phyloP scores from a whole-genome alignment of 2,797 vertebrate species.

The Acrossocheilus fasciatus region DNA sequence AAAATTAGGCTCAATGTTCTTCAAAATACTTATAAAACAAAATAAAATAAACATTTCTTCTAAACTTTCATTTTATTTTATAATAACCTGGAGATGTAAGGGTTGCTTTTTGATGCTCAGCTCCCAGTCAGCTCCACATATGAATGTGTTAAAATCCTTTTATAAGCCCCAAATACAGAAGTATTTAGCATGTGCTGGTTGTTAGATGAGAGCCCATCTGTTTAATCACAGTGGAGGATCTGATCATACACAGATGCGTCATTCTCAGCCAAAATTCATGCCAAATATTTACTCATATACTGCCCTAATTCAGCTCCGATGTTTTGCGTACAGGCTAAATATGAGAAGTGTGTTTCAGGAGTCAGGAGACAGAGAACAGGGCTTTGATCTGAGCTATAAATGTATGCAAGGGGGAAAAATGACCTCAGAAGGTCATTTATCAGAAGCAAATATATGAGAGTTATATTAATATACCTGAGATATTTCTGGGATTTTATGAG shows the following conservation, averaged over 20 bases:
- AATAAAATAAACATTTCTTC: too few relatives aligned
- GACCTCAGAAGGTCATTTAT: constrained; percentile 52
- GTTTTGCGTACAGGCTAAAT: neutral
- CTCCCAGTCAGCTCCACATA: neutral
- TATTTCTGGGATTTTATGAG: constrained; percentile 48
- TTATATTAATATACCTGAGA: constrained; percentile 54
- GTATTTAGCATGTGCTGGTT: constrained; percentile 25
- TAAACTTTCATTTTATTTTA: neutral
- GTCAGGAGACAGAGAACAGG: constrained; percentile 14
- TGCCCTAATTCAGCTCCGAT: neutral
- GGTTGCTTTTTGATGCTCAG: neutral
- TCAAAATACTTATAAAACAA: neutral
- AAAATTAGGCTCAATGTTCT: neutral
- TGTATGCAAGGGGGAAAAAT: constrained; percentile 40
- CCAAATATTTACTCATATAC: constrained; percentile 42
- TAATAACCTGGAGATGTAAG: neutral
- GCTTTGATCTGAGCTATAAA: constrained; percentile 52
- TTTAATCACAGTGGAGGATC: constrained; percentile 51
- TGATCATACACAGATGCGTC: constrained; percentile 49
- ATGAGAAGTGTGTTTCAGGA: neutral
- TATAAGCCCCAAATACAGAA: constrained; percentile 20
- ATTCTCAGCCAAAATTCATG: constrained; percentile 23
- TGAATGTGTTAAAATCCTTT: constrained; percentile 34
- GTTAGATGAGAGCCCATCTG: constrained; percentile 50
- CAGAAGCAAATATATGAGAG: constrained; percentile 40